Base-by-base conservation (phyloP, 2,797 vertebrate genomes). In the Crax fasciolata region DNA sequence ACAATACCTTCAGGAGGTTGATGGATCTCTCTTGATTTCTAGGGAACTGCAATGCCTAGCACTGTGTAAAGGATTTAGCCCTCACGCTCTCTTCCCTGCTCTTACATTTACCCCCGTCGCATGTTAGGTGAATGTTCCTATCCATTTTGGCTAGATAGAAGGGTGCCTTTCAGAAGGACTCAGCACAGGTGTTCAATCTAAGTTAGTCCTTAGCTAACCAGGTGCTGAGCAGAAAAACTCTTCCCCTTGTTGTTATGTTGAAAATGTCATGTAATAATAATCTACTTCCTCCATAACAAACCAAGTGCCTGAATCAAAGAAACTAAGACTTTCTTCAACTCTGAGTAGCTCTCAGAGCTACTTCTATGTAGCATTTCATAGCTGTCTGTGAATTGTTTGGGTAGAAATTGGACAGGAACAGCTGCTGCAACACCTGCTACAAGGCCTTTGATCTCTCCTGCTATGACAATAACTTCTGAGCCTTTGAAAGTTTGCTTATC, bases 361-460 rank as follows among this genome's bases (percentile, higher is more conserved):
- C 14, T 90, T 84, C 43, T 89, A 11, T 35, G 19, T 20, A 43
- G 27, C 21, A 6, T 72, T 86, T 77, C 44, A 19, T 43, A 72
- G 35, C 28, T 84, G 93, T 41, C 15, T 65, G 30, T 75, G 66
- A 89, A 87, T 82, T 72, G 46, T 87, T 82, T 84, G 71, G 43
- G 88, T 67, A 94, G 76, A 89, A 92, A 76, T 35, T 75, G 73
- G 76, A 86, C 70, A 84, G 73, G 67, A 95, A 76, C 84, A 93
- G 76, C 81, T 95, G 87, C 67, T 75, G 46, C 30, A 92, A 91
- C 95, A 96, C 78, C 92, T 94, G 91, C 65, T 91, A 18, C 14
- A 63, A 94, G 63, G 68, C 35, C 79, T 97, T 97, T 96, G 93
- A 95, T 94, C 76, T 94, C 66, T 82, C 25, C 44, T 67, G 28